Evolutionary conservation across 2,888 invertebrate genomes (phyloP), one percentile per base, ranked within the genome.

Genomic region (Drosophila melanosoma): DNA sequence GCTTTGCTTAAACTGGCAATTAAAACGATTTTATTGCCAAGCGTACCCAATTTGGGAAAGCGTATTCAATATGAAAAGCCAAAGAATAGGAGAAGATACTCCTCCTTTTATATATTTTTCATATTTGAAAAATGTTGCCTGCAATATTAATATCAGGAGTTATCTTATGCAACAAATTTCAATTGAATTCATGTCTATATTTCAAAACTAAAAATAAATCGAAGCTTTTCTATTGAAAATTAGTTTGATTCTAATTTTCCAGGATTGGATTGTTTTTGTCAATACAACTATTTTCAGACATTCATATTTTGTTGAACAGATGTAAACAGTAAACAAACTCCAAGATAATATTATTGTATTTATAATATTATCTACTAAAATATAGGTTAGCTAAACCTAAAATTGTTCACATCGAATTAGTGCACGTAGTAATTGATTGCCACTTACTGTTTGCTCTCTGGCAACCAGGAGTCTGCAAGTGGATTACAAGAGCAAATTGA

Each of bases 11-110:
- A 10, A 32, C 26, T 29, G 40, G 15, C 26, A 56, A 35, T 48
- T 63, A 32, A 29, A 17, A n/a, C 15, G 7, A 49, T 35, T 65
- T 38, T 29, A 40, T 51, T 32, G 15, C 20, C 64, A 32, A 64
- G 23, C 17, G 29, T 52, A 52, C 36, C 7, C 23, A 56, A 29
- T 15, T 23, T 8, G 8, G 23, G 23, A 15, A 0, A 15, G 2
- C 45, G 20, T 23, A 23, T 15, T 15, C 3, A 36, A 17, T 38
- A 38, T 17, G 17, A 17, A 38, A 38, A 38, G 15, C 23, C 15
- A 15, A 23, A 8, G 45, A 45, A 23, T 3, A 2, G 15, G 1
- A 20, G 7, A 45, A 45, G 20, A 12, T 20, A 3, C 12, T 45
- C 1, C n/a, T n/a, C n/a, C n/a, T n/a, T n/a, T n/a, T n/a, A n/a